Percentiles rank a stretch among this genome's conserved stretches.
Conservation (phyloP, 2,888 invertebrate species). For the Stenodema calcarata region DNA sequence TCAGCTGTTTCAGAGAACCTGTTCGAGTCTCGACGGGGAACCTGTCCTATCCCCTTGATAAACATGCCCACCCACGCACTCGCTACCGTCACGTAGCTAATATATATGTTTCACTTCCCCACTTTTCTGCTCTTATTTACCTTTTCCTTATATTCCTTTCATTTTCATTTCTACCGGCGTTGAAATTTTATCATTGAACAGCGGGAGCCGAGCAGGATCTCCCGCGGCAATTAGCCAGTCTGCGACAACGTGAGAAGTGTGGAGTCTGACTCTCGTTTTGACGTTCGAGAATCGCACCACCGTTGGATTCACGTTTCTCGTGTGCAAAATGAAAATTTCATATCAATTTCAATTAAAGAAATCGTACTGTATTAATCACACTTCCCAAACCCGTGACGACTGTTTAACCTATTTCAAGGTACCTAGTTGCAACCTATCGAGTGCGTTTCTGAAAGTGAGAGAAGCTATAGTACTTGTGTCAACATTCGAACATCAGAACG, state of each 20-base stretch:
- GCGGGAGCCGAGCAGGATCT: neutral
- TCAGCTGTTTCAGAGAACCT: neutral
- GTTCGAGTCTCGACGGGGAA: neutral
- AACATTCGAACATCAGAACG: too few species aligned
- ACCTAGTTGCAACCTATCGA: too few species aligned
- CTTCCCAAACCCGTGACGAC: too few species aligned
- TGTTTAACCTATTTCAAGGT: too few species aligned
- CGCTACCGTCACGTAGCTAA: constrained; percentile 17
- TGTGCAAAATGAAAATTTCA: too few species aligned
- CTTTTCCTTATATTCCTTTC: neutral
- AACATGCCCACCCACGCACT: constrained; percentile 27
- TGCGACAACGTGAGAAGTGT: neutral
- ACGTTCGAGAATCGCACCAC: too few species aligned
- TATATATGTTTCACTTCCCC: neutral
- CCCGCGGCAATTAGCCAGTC: neutral
- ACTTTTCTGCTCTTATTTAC: neutral
- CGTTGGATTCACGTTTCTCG: too few species aligned
- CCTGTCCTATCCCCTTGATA: neutral
- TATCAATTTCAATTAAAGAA: too few species aligned
- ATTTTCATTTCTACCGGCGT: neutral
- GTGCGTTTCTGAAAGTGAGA: too few species aligned
- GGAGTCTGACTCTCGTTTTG: too few species aligned
- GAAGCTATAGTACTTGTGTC: too few species aligned
- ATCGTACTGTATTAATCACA: too few species aligned
- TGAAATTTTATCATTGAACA: neutral